Percentiles rank a stretch among this genome's conserved stretches.
These are phyloP conservation scores for Cataglyphis rosenhaueri DNA, from an alignment of 2,888 invertebrate genomes.

Conservation along the genomic window DNA sequence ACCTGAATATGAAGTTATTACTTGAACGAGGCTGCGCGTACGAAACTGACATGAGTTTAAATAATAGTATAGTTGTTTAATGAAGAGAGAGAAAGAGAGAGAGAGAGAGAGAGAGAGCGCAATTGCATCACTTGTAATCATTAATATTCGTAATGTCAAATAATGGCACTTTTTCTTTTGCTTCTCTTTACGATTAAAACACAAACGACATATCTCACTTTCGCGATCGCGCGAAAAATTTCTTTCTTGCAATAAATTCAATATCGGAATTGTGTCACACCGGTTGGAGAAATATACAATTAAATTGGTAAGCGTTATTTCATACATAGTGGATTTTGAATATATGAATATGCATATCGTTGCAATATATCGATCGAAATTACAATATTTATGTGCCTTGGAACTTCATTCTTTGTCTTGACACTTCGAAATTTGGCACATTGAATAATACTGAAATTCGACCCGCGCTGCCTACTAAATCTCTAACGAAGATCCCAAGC, in stretches of 20 bases:
- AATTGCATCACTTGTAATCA: conserved; percentile 13
- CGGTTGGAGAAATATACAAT: conserved; percentile 30
- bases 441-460: conserved; percentile 57
- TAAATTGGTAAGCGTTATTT: conserved; percentile 35
- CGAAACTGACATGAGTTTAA: conserved; percentile 57
- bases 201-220: conserved; percentile 21
- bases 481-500: conserved; percentile 66
- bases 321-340: conserved; percentile 16
- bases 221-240: neutral
- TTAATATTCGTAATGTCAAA: neutral
- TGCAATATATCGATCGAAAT: conserved; percentile 30
- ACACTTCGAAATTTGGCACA: conserved; percentile 33
- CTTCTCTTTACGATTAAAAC: conserved; percentile 25
- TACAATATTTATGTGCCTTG: conserved; percentile 49
- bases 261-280: conserved; percentile 28
- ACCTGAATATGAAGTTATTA: conserved; percentile 67
- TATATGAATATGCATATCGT: conserved; percentile 38
- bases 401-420: conserved; percentile 48
- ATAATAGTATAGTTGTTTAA: conserved; percentile 48
- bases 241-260: neutral
- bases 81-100: neutral
- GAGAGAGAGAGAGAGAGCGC: neutral
- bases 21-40: conserved; percentile 57
- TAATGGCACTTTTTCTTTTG: conserved; percentile 26
- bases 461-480: conserved; percentile 57